Base-by-base conservation (phyloP, 2,113 vertebrate species). In the Zapornia atra region DNA sequence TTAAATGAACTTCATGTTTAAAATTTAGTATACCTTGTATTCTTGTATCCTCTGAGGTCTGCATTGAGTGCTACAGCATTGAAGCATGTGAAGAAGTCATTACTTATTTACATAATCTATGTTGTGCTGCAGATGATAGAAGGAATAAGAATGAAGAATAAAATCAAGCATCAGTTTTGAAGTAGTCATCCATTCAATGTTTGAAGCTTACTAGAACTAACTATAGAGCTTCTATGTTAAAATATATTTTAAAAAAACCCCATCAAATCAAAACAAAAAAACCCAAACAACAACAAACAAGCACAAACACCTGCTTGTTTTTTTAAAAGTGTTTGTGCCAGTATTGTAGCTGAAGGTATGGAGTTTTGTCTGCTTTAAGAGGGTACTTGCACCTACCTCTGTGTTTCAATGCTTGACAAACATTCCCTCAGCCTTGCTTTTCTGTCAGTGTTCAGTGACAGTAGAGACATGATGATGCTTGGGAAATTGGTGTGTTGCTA, bases 401-500 rank as follows among this genome's bases (percentile, higher is more conserved):
- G 2, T 66, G 11, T 77, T 86, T 85, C 53, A 92, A 76, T 69
- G 28, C 25, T 59, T 91, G 51, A 57, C 57, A 78, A 66, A 66
- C 17, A 18, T 73, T 90, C 59, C 24, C 24, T 88, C 66, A 77
- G 18, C 29, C 14, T 80, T 77, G 13, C 25, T 87, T 86, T 90
- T 91, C 22, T 80, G 61, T 80, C 25, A 46, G 51, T 36, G 83
- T 93, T 85, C 64, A 66, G 22, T 70, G 36, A 82, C 44, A 70
- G 82, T 19, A 38, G 66, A 85, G 63, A 38, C 44, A 38, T 54
- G 72, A 66, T 3, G 0, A 38, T 75, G 34, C 18, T 56, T 93
- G 73, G 70, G 57, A 95, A 96, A 93, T 77, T 50, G 75, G 17
- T 63, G 33, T 81, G 93, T 94, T 96, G 85, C 82, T 90, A 90